These are phyloP conservation scores for Callyntrura guangdongensis DNA, from an alignment of 2,888 invertebrate genomes.

Conservation along the genomic window DNA sequence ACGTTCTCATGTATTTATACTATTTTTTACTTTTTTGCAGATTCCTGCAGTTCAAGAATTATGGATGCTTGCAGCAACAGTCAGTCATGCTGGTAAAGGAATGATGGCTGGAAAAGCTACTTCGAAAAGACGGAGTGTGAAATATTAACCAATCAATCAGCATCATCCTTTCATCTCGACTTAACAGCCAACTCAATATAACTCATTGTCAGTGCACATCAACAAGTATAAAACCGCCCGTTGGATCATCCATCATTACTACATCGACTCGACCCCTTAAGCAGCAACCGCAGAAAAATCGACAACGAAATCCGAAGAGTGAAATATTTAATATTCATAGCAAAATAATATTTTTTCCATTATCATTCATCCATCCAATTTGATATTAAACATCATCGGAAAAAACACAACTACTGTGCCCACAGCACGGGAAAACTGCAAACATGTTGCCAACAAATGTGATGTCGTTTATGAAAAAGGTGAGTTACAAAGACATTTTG, in stretches of 20 bases:
- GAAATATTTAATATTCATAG: neutral
- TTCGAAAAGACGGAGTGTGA: no score
- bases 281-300: neutral
- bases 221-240: neutral
- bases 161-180: no score
- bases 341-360: neutral
- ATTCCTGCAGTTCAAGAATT: no score
- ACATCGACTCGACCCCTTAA: neutral
- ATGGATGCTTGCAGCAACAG: no score
- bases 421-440: constrained; percentile 13
- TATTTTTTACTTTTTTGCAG: no score
- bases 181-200: neutral
- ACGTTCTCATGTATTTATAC: no score
- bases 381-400: neutral
- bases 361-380: neutral
- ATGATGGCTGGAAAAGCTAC: no score
- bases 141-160: no score
- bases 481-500: constrained; percentile 86
- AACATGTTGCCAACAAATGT: constrained; percentile 96
- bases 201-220: neutral
- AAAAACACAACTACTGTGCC: neutral
- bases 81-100: no score
- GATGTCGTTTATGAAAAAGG: constrained; percentile 97
- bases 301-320: constrained; percentile 24
- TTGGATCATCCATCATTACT: neutral